Evolutionary conservation across 2,888 invertebrate genomes (phyloP), one percentile per base, ranked within the genome.

Genomic region (Xestia ashworthii): DNA sequence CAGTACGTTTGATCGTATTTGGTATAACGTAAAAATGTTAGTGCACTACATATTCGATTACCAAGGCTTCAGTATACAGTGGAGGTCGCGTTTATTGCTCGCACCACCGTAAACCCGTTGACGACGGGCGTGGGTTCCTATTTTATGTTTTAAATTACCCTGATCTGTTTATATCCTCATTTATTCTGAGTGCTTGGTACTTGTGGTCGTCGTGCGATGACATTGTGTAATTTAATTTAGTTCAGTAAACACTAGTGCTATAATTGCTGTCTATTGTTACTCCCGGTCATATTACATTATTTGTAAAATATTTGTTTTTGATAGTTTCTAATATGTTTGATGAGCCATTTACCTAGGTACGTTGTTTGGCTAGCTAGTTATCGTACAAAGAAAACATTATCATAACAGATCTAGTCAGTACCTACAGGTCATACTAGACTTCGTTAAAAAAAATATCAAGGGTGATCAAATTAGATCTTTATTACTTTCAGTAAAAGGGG

Each of bases 1-100:
- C 44, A 55, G 71, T 81, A 76, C 77, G 82, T 83, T 85, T 78
- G 77, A 81, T 82, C 80, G 74, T 73, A 85, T 85, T 78, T 83
- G 73, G 80, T 62, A 70, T 69, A 81, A 71, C 78, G 77, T 80
- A 83, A 87, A 90, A 87, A 85, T 71, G 76, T 80, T 81, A 84
- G 84, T 82, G 84, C 84, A 85, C 80, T 83, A 75, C 76, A 38
- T 81, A 88, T 86, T 89, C 80, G 87, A 90, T 90, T 86, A 85
- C 85, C 48, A 74, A 82, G 68, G 76, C 81, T 73, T 77, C 75
- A 79, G 79, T 67, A 78, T 78, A 78, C 76, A 81, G 79, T 48
- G 78, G 77, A 70, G 74, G 80, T 46, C 69, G 72, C 71, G 81
- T 88, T 87, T 87, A 85, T 87, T 41, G 87, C 78, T 81, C 71